Evolutionary conservation across 2,888 invertebrate genomes (phyloP).

Genomic region (Pomacea canaliculata): DNA sequence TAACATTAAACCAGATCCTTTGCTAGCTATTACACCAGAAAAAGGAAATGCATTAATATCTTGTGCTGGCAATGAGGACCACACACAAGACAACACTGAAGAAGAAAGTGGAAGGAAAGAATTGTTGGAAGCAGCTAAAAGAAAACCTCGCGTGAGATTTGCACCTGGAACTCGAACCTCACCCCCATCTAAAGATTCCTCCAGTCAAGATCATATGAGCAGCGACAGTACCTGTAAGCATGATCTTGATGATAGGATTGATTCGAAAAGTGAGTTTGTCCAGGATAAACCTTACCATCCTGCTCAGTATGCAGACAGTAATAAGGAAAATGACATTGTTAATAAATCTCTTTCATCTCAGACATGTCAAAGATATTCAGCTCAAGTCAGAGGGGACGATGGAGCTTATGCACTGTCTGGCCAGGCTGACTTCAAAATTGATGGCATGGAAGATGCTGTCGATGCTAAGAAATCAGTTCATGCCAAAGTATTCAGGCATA

Average conservation of each 20-base stretch:
- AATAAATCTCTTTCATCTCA: background rate
- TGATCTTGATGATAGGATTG: background rate
- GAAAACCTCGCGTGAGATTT: constrained; percentile 17
- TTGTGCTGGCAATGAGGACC: background rate
- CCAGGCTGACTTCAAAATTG: background rate
- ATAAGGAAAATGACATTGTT: background rate
- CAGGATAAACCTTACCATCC: constrained; percentile 19
- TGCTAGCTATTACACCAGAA: constrained; percentile 54
- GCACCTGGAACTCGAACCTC: constrained; percentile 13
- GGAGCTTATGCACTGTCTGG: background rate
- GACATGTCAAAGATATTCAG: background rate
- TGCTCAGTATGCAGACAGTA: constrained; percentile 1
- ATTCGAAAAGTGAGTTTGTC: background rate
- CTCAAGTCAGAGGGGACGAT: background rate
- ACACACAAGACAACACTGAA: constrained; percentile 6
- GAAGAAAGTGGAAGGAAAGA: background rate
- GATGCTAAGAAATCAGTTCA: background rate
- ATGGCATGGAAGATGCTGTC: background rate
- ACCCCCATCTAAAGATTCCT: background rate
- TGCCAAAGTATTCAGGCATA: constrained; percentile 5
- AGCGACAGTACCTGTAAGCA: background rate
- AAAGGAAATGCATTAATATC: constrained; percentile 28
- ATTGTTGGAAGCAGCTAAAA: background rate
- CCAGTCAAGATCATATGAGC: background rate
- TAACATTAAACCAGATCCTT: constrained; percentile 43